phyloP scores from a whole-genome alignment of 2,113 vertebrate genomes.

The Pedionomus torquatus region DNA sequence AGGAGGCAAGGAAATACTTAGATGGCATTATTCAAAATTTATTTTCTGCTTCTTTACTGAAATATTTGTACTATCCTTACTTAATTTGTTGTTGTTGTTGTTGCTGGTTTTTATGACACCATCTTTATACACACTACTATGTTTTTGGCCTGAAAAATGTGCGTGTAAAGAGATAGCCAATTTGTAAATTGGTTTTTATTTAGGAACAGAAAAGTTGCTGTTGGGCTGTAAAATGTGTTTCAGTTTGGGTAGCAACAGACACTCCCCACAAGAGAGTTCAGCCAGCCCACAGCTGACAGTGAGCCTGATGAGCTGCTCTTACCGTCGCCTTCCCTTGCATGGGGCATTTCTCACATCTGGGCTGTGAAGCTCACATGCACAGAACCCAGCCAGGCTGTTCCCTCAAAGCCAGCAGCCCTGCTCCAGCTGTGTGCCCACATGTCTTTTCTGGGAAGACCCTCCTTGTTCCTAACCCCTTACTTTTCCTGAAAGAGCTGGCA shows the following conservation, averaged over 20 bases:
- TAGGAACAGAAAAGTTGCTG: not conserved
- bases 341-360: fast-evolving
- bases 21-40: not conserved
- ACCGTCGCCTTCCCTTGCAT: not conserved
- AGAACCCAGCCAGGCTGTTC: fast-evolving
- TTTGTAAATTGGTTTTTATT: not conserved
- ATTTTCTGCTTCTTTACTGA: not conserved
- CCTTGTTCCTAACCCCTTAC: not conserved
- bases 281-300: not conserved
- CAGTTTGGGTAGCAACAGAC: not conserved
- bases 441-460: not conserved
- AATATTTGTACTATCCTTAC: not conserved
- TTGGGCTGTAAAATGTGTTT: not conserved
- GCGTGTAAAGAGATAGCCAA: not conserved
- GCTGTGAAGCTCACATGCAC: not conserved
- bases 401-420: not conserved
- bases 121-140: not conserved
- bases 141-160: not conserved
- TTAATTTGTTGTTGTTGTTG: not conserved
- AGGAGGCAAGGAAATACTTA: not conserved
- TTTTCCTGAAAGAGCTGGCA: not conserved
- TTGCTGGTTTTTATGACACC: not conserved
- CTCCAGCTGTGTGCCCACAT: not conserved
- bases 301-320: not conserved
- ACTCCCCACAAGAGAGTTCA: not conserved